Evolutionary conservation across 1,140 invertebrate species (phyloP).

Genomic region (Colletes gigas): DNA sequence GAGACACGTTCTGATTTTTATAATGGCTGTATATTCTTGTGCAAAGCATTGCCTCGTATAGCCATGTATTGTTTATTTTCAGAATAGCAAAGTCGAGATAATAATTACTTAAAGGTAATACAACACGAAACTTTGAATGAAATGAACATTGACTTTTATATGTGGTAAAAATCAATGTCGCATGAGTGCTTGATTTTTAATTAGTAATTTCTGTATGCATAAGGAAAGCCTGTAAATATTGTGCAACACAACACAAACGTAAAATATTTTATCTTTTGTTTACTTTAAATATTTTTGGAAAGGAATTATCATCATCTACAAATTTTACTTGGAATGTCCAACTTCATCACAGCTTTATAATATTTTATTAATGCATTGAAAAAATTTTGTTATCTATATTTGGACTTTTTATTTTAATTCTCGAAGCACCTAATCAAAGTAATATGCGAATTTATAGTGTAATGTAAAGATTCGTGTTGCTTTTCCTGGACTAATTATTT

Average conservation of each 20-base stretch:
- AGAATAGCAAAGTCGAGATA: constrained; percentile 79
- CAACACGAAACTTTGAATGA: constrained; percentile 74
- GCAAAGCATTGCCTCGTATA: constrained; percentile 77
- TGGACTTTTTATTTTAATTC: constrained; percentile 29
- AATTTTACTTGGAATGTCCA: constrained; percentile 66
- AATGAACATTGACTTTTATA: constrained; percentile 70
- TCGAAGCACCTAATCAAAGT: constrained; percentile 63
- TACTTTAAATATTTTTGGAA: constrained; percentile 49
- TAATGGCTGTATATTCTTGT: constrained; percentile 71
- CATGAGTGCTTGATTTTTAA: constrained; percentile 75
- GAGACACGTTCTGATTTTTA: constrained; percentile 62
- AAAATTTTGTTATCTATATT: constrained; percentile 42
- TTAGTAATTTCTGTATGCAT: constrained; percentile 66
- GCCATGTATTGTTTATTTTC: constrained; percentile 79
- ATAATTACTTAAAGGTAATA: constrained; percentile 78
- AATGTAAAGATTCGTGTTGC: constrained; percentile 67
- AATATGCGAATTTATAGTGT: constrained; percentile 55
- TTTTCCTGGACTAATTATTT: constrained; percentile 62
- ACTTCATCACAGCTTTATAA: constrained; percentile 68
- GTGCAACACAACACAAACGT: constrained; percentile 63
- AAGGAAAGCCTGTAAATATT: constrained; percentile 72
- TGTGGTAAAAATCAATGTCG: constrained; percentile 72
- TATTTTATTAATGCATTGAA: constrained; percentile 59
- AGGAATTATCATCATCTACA: constrained; percentile 32
- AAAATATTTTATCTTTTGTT: constrained; percentile 49